These are phyloP conservation scores for Mobula hypostoma DNA, from an alignment of 2,113 vertebrate genomes.

Conservation along the genomic window DNA sequence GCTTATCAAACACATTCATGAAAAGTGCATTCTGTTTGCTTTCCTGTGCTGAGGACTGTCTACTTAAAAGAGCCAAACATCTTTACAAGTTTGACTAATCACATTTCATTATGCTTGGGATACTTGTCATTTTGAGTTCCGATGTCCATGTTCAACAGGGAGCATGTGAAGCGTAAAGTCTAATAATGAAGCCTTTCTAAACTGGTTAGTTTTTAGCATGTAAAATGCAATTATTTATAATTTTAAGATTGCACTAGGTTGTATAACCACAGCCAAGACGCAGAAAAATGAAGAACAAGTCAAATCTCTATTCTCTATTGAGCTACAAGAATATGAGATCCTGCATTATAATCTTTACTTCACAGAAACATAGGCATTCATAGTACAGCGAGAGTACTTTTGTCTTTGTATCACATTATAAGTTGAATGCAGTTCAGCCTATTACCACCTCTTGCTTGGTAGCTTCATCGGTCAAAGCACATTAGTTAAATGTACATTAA, in stretches of 20 bases:
- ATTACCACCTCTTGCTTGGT: neutral
- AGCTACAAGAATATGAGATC: neutral
- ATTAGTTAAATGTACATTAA: no score
- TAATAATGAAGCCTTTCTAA: neutral
- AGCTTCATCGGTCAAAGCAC: neutral
- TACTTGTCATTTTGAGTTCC: neutral
- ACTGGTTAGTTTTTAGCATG: neutral
- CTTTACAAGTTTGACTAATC: neutral
- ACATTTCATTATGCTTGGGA: neutral
- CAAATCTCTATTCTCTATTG: neutral
- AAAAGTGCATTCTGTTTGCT: neutral
- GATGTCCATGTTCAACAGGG: neutral
- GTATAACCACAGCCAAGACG: neutral
- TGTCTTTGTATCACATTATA: no score
- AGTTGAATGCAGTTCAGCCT: no score
- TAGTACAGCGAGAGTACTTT: no score
- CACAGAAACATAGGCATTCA: no score
- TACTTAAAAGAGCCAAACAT: neutral
- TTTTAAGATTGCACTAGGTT: neutral
- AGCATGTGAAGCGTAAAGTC: neutral
- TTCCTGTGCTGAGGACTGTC: neutral
- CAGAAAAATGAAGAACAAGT: neutral
- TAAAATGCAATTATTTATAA: neutral
- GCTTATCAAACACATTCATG: neutral
- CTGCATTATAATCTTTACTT: neutral